Conservation (phyloP, 2,113 vertebrate species). For the Hyla sarda region DNA sequence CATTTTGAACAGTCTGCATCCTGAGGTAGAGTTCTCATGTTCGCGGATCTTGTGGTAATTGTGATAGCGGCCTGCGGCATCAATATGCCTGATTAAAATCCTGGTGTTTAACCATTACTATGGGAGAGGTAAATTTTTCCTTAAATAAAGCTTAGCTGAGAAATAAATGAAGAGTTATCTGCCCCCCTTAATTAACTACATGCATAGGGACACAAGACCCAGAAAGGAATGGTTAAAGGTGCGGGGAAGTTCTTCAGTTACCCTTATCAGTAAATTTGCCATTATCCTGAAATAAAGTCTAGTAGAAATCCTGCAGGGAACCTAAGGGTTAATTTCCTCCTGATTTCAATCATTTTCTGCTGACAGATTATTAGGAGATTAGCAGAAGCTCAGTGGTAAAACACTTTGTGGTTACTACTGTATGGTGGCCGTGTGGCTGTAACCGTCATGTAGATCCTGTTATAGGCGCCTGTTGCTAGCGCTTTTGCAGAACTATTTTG, state of each 20-base stretch:
- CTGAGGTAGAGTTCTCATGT: neutral
- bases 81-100: neutral
- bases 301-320: neutral
- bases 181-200: neutral
- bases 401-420: too few species aligned
- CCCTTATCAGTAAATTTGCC: too few species aligned
- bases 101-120: neutral
- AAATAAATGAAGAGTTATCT: neutral
- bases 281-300: too few species aligned
- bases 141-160: neutral
- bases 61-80: neutral
- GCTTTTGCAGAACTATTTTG: too few species aligned
- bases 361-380: too few species aligned
- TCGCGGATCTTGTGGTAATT: neutral
- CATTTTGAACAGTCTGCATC: conserved; percentile 31
- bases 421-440: too few species aligned
- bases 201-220: neutral
- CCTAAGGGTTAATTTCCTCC: neutral
- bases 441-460: too few species aligned
- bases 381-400: too few species aligned
- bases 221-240: neutral
- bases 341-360: neutral
- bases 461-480: too few species aligned
- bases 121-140: neutral
- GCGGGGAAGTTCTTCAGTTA: too few species aligned